Evolutionary conservation across 2,888 invertebrate species (phyloP), one percentile per base, ranked within the genome.

Genomic region (Andrena flavipes): DNA sequence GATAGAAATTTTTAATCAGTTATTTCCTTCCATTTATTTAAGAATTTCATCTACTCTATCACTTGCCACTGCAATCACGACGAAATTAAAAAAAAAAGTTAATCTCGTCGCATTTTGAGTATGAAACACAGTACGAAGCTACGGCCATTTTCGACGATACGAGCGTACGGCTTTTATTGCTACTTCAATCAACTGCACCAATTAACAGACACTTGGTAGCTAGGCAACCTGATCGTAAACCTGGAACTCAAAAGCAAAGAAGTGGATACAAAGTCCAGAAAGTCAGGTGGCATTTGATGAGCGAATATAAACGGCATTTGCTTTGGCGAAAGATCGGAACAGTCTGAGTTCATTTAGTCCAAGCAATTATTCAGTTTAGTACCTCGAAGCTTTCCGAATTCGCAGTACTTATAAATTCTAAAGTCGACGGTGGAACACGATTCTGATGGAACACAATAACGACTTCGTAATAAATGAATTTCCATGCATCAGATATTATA

Each of bases 151-250:
- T 77, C 73, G 73, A 72, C 59, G 51, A 65, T 72, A 13, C 73
- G 29, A 73, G 23, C n/a, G 20, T 10, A 23, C 20, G 49, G 13
- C 33, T 65, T 77, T 65, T 73, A 59, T 73, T 73, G 33, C 65
- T 65, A 60, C 76, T 67, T 20, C 59, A 60, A 35, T 48, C 76
- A 20, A 49, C 60, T 73, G 73, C 60, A 42, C 73, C 76, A 77
- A 77, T 77, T 77, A 77, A 65, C 65, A 67, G 59, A 65, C 73
- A 77, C 73, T 77, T 73, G 49, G 73, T 72, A 72, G 76, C 42
- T 72, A 59, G 64, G 64, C 49, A 76, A 72, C 65, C 65, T 60
- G 33, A 73, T 77, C 73, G 35, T 20, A 16, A 65, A 73, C 35
- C 35, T 75, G 69, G 56, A 76, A 76, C 71, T 72, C 49, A 65